Conservation (phyloP, 1,140 invertebrate genomes). For the Dufourea novaeangliae region DNA sequence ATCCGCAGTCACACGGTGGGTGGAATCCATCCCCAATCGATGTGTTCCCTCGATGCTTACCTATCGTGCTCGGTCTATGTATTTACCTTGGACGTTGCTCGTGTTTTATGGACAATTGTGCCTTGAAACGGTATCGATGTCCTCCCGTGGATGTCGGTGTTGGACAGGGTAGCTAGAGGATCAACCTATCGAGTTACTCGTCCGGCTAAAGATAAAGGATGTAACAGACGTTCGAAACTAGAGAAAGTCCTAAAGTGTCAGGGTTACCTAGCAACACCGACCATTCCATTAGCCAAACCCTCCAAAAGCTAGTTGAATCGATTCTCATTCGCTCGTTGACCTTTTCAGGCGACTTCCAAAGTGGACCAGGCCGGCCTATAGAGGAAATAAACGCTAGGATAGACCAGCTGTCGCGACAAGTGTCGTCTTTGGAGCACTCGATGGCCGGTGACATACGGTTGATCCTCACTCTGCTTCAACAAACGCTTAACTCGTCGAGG, state of each 20-base stretch:
- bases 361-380: conserved; percentile 78
- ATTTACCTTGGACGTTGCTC: too few relatives aligned
- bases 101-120: too few relatives aligned
- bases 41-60: not conserved
- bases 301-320: not conserved
- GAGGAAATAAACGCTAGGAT: conserved; percentile 84
- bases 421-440: conserved; percentile 84
- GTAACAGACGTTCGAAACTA: not conserved
- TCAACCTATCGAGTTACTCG: too few relatives aligned
- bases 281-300: not conserved
- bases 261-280: conserved; percentile 1
- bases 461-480: conserved; percentile 86
- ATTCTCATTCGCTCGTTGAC: not conserved
- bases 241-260: not conserved
- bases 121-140: too few relatives aligned
- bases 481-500: conserved; percentile 79
- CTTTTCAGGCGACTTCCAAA: conserved; percentile 77
- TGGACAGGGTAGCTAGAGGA: too few relatives aligned
- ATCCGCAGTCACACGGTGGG: conserved; percentile 77
- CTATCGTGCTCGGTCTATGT: too few relatives aligned
- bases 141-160: not conserved
- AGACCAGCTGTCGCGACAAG: conserved; percentile 85
- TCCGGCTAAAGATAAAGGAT: too few relatives aligned
- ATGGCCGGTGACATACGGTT: conserved; percentile 86
- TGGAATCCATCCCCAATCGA: not conserved